Evolutionary conservation across 2,888 invertebrate species (phyloP), one percentile per base, ranked within the genome.

Genomic region (Heliconius cydno): DNA sequence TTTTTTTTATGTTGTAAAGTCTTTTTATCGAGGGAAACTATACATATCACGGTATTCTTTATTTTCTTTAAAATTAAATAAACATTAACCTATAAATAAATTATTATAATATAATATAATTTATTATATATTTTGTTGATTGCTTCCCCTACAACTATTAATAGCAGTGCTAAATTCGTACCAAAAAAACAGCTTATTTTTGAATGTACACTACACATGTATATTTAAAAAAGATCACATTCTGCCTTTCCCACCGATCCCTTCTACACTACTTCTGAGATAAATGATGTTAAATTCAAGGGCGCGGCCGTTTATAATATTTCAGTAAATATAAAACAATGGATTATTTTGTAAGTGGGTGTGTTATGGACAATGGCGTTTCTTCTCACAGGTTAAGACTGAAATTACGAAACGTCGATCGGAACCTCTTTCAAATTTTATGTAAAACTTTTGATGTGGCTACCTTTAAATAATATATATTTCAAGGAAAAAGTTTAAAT

Each of bases 281-380:
- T 75, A 66, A 75, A 65, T 46, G 46, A 75, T 75, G 46, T 46
- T 70, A 75, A 65, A 82, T 80, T 78, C 82, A 79, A 82, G 82
- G 82, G 79, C 41, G 71, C 57, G 63, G 68, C 77, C 74, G 77
- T 78, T 77, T 78, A 78, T 81, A 67, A 80, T 77, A 77, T 74
- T 52, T 67, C 77, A 63, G 77, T 65, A 76, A 63, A 38, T 65
- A 79, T 74, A 28, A 68, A 80, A 80, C 80, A 80, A 80, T 77
- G 77, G 46, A 41, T 28, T 46, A 75, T 75, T 75, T 75, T 75
- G 75, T 66, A 75, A 75, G 65, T 46, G 30, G 75, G 75, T 46
- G 46, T 66, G 46, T 41, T 75, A 65, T 41, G 63, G 75, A 75
- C 75, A 75, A 75, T 75, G 75, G 75, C 41, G 46, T 75, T 13